Percentiles rank a stretch among this genome's conserved stretches.
Conservation (phyloP, 2,113 vertebrate species). For the Bambusicola thoracicus region DNA sequence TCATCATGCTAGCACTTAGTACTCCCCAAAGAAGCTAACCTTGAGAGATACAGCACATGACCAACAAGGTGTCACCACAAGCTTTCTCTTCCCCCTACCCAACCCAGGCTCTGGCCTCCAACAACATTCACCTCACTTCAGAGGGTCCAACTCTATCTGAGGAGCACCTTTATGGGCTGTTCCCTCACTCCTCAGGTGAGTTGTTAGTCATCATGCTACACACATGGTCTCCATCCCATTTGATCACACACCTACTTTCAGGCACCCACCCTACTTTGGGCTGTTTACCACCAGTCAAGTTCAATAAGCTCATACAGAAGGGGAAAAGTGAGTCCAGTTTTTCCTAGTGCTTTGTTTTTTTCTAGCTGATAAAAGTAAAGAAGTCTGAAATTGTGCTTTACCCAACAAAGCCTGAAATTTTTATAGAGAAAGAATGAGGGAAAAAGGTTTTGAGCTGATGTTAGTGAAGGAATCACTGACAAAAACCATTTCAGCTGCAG, state of each 20-base stretch:
- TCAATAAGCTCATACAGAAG: not conserved
- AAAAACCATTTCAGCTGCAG: not conserved
- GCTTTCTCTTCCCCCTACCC: too few relatives aligned
- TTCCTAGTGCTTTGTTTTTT: not conserved
- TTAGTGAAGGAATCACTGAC: not conserved
- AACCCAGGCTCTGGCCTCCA: not conserved
- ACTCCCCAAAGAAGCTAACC: accelerated
- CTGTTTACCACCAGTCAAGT: not conserved
- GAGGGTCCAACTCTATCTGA: accelerated
- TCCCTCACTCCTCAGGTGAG: not conserved
- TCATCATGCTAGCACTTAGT: accelerated
- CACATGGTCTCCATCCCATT: not conserved
- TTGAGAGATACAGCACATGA: accelerated
- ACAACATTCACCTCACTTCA: accelerated
- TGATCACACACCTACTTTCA: not conserved
- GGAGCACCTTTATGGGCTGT: accelerated
- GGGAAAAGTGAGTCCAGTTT: not conserved
- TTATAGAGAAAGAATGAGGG: not conserved
- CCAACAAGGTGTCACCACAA: accelerated
- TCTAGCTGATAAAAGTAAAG: not conserved
- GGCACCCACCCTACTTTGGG: too few relatives aligned
- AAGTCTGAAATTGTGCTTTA: not conserved
- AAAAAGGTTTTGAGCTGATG: not conserved
- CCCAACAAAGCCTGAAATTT: accelerated
- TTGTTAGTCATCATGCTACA: not conserved